Percentiles rank a stretch among this genome's conserved stretches.
Conservation (phyloP, 2,113 vertebrate species). For the Mohoua ochrocephala region DNA sequence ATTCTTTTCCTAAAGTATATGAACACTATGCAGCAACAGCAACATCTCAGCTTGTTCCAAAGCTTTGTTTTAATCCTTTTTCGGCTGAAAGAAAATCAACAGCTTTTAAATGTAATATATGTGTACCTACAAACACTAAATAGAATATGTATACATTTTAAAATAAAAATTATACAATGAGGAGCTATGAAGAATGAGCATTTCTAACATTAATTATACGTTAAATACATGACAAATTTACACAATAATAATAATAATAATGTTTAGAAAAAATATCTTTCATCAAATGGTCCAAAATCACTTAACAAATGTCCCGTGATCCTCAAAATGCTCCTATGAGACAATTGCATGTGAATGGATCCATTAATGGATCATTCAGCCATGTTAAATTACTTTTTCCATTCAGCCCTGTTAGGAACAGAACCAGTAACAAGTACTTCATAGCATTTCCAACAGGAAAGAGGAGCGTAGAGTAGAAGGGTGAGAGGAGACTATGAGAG, state of each 20-base stretch:
- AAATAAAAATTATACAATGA: not conserved
- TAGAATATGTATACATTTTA: not conserved
- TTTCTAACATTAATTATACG: not conserved
- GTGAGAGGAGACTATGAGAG: rapidly evolving
- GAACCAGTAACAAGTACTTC: not conserved
- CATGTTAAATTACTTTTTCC: not conserved
- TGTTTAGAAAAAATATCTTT: not conserved
- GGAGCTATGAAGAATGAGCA: not conserved
- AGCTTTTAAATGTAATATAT: not conserved
- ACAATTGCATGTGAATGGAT: not conserved
- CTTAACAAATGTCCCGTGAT: not conserved
- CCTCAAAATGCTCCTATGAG: not conserved
- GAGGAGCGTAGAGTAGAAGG: rapidly evolving
- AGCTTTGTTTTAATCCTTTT: not conserved
- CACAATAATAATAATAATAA: not conserved
- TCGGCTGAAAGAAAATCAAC: not conserved
- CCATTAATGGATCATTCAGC: not conserved
- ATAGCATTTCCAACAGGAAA: not conserved
- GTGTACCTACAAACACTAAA: rapidly evolving
- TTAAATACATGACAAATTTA: not conserved
- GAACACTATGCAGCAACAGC: not conserved
- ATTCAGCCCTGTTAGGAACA: not conserved
- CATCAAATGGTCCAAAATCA: not conserved
- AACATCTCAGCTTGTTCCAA: not conserved
- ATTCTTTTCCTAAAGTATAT: not conserved